Percentiles rank a stretch among this genome's conserved stretches.
Conservation (phyloP, 2,113 vertebrate species). For the Rhynchomys soricoides region DNA sequence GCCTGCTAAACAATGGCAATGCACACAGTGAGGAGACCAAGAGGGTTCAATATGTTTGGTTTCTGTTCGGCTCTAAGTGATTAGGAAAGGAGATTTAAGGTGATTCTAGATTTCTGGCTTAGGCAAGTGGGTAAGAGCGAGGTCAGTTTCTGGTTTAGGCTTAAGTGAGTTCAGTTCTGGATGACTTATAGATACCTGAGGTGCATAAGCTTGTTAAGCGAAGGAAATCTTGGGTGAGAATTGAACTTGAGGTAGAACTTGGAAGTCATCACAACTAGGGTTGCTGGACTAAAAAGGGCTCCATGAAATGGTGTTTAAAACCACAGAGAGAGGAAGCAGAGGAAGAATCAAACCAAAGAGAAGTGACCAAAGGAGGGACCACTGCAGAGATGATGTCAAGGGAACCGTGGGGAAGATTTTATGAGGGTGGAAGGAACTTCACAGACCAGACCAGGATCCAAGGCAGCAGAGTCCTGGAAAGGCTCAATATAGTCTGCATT, state of each 20-base stretch:
- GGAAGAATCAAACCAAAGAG: background rate
- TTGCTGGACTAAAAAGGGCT: background rate
- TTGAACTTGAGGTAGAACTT: background rate
- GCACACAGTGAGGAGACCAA: fast-evolving
- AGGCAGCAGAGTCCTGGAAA: background rate
- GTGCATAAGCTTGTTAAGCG: too few species aligned
- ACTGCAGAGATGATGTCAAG: background rate
- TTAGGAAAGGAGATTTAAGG: background rate
- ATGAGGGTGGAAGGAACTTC: background rate
- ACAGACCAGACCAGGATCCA: background rate
- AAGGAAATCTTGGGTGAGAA: background rate
- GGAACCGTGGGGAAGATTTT: background rate
- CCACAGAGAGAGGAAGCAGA: background rate
- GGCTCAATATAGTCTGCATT: fast-evolving
- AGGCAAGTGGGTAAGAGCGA: background rate
- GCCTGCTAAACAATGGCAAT: too few species aligned
- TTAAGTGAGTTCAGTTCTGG: background rate
- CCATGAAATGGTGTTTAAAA: background rate
- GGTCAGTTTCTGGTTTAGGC: background rate
- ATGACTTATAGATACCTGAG: background rate
- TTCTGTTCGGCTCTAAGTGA: background rate
- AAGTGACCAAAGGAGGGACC: background rate
- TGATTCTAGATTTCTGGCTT: background rate
- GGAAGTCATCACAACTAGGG: background rate
- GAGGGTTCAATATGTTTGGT: background rate